phyloP scores from a whole-genome alignment of 2,113 vertebrate species.

The Eretmochelys imbricata region DNA sequence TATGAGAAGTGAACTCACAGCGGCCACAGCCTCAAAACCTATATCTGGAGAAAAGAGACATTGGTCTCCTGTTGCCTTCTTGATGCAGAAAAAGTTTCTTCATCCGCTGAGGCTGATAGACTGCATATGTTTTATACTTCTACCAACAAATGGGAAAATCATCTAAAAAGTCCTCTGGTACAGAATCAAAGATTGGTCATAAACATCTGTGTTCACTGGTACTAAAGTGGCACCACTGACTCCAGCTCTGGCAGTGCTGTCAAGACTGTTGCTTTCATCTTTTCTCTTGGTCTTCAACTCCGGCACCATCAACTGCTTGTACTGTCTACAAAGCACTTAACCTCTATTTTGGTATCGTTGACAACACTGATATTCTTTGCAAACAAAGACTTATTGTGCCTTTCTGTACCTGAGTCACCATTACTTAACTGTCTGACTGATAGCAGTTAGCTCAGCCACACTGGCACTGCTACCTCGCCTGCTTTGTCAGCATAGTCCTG shows the following conservation, averaged over 20 bases:
- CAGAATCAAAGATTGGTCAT: no score
- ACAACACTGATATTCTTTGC: not conserved
- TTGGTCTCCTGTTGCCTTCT: not conserved
- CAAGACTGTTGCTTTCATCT: no score
- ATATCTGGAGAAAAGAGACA: no score
- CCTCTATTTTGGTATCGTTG: not conserved
- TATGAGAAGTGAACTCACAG: not conserved
- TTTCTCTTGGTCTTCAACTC: no score
- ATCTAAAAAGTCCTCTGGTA: no score
- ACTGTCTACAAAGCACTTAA: not conserved
- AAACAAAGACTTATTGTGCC: not conserved
- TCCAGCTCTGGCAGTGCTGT: no score
- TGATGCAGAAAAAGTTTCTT: not conserved
- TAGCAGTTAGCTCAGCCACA: no score
- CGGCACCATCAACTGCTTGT: not conserved
- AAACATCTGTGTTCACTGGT: no score
- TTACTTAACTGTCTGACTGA: not conserved
- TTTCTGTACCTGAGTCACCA: not conserved
- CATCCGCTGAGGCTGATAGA: not conserved
- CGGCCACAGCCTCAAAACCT: not conserved
- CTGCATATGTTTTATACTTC: not conserved
- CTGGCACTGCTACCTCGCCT: not conserved
- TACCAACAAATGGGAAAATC: no score
- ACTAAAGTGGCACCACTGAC: no score
- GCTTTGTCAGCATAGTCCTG: not conserved